phyloP scores from a whole-genome alignment of 2,113 vertebrate species.

The Alligator sinensis region DNA sequence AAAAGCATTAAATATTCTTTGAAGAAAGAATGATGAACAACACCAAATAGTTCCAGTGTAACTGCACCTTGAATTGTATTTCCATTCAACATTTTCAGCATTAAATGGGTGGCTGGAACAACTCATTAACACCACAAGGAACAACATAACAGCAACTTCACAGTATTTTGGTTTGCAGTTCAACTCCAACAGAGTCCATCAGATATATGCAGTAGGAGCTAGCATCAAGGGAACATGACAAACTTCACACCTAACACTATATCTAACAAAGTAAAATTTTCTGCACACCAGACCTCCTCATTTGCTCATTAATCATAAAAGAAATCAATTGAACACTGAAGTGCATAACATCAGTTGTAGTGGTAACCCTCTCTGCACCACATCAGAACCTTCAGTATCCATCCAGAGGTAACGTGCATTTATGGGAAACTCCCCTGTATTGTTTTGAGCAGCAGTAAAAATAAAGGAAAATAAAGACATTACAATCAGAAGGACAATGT shows the following conservation, averaged over 20 bases:
- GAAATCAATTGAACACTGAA: slow-evolving; percentile 12
- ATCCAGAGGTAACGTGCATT: background rate
- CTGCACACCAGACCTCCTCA: background rate
- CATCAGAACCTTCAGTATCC: slow-evolving; percentile 5
- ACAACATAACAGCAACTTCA: background rate
- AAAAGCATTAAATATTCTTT: background rate
- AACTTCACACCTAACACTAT: background rate
- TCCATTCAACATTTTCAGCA: background rate
- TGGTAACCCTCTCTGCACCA: background rate
- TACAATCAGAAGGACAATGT: slow-evolving; percentile 5
- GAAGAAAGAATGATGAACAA: background rate
- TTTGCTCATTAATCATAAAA: slow-evolving; percentile 22
- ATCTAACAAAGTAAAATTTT: background rate
- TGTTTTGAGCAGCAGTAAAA: background rate
- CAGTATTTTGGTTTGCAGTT: background rate
- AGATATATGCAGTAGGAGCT: background rate
- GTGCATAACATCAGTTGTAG: background rate
- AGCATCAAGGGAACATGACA: accelerated
- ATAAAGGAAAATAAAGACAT: slow-evolving; percentile 8
- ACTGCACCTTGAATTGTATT: background rate
- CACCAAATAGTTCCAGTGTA: background rate
- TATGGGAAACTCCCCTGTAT: background rate
- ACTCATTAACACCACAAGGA: background rate
- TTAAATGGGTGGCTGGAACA: background rate
- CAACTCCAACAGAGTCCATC: background rate